Percentiles rank a stretch among this genome's conserved stretches.
These are phyloP conservation scores for Panulirus ornatus DNA, from an alignment of 1,140 invertebrate genomes.

Conservation along the genomic window DNA sequence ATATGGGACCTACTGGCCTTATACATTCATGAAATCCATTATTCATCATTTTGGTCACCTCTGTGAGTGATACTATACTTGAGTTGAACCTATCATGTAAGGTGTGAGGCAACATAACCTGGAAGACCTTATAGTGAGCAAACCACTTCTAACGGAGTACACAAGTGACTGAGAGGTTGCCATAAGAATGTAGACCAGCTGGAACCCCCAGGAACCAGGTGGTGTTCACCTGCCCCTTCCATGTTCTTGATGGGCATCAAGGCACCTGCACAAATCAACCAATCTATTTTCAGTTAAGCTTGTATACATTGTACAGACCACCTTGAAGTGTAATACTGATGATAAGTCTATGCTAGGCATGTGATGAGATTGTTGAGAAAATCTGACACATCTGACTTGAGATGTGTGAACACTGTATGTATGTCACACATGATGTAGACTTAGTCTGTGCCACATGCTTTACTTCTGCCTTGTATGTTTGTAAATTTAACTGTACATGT, in stretches of 20 bases:
- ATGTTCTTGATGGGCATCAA: slow-evolving; percentile 55
- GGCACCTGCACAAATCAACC: slow-evolving; percentile 51
- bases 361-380: slow-evolving; percentile 17
- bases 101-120: slow-evolving; percentile 22
- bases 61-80: slow-evolving; percentile 9
- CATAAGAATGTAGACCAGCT: slow-evolving; percentile 29
- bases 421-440: slow-evolving; percentile 60
- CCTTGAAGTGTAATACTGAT: slow-evolving; percentile 39
- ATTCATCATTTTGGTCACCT: slow-evolving; percentile 6
- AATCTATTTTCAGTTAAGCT: slow-evolving; percentile 51
- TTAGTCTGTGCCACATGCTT: slow-evolving; percentile 55
- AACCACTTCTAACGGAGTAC: not conserved
- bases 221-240: slow-evolving; percentile 47
- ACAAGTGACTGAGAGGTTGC: slow-evolving; percentile 33
- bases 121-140: not conserved
- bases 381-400: not conserved
- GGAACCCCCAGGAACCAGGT: slow-evolving; percentile 12
- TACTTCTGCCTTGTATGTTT: slow-evolving; percentile 71
- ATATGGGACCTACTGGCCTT: slow-evolving; percentile 5
- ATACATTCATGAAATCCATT: not conserved
- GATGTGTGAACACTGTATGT: slow-evolving; percentile 46
- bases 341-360: slow-evolving; percentile 30
- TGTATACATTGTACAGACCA: slow-evolving; percentile 63
- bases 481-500: slow-evolving; percentile 67
- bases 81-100: slow-evolving; percentile 7